Evolutionary conservation across 1,140 invertebrate species (phyloP).

Genomic region (Zaprionus kolodkinae): DNA sequence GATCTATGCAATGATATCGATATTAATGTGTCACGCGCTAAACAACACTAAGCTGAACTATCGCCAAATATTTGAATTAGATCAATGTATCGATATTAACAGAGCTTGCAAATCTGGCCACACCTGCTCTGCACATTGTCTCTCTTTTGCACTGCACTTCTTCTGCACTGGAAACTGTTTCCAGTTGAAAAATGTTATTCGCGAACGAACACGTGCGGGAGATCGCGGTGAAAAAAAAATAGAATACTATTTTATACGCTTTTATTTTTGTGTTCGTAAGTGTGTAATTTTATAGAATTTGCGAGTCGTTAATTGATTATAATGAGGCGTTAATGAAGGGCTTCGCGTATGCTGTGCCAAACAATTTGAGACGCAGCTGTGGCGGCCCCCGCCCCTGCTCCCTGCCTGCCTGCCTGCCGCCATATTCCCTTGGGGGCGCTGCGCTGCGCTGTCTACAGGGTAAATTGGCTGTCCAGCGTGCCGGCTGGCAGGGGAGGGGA

Average conservation of each 20-base stretch:
- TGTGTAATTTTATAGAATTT: constrained; percentile 34
- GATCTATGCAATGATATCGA: neutral
- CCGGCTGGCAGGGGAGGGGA: neutral
- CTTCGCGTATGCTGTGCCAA: constrained; percentile 27
- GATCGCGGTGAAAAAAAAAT: neutral
- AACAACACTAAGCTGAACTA: neutral
- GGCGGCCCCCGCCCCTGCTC: neutral
- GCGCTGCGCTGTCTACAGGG: constrained; percentile 1
- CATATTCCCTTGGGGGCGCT: neutral
- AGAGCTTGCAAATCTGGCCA: neutral
- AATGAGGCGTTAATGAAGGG: constrained; percentile 72
- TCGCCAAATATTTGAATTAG: neutral
- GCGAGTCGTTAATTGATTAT: constrained; percentile 59
- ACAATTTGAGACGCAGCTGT: constrained; percentile 10
- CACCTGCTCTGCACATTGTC: neutral
- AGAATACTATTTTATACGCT: neutral
- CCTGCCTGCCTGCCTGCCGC: neutral
- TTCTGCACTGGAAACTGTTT: neutral
- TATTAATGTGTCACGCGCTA: neutral
- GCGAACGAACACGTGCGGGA: neutral
- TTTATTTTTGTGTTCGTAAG: neutral
- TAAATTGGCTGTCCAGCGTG: constrained; percentile 43
- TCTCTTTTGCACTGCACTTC: neutral
- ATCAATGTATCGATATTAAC: neutral
- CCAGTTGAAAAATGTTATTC: neutral